Percentiles rank a stretch among this genome's conserved stretches.
Conservation (phyloP, 2,113 vertebrate genomes). For the Sapayoa aenigma region DNA sequence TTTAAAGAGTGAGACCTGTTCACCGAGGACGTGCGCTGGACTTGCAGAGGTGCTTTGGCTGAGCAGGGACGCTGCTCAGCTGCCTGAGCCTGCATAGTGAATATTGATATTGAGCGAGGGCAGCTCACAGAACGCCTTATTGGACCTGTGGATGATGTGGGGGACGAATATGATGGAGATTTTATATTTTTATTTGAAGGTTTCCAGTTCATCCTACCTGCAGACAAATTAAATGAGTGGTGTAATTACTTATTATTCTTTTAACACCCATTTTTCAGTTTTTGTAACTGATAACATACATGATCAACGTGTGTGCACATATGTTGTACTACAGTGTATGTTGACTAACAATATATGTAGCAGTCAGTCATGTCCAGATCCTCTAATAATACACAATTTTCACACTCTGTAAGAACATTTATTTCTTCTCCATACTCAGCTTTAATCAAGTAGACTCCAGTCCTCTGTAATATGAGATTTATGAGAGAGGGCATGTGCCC, state of each 20-base stretch:
- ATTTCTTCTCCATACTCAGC: neutral
- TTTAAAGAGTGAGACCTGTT: constrained; percentile 83
- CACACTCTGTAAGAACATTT: neutral
- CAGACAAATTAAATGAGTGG: neutral
- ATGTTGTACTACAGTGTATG: neutral
- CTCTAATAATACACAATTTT: neutral
- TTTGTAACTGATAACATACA: neutral
- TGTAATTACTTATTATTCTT: neutral
- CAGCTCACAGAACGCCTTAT: constrained; percentile 95
- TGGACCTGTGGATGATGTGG: constrained; percentile 75
- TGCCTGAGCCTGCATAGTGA: constrained; percentile 76
- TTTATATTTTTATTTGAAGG: constrained; percentile 73
- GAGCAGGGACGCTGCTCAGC: constrained; percentile 77
- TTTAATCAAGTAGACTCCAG: neutral
- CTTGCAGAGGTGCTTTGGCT: constrained; percentile 74
- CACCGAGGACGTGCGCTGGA: constrained; percentile 74
- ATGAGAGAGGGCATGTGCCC: neutral
- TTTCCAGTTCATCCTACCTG: constrained; percentile 80
- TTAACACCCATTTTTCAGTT: neutral
- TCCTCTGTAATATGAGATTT: neutral
- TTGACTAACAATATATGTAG: neutral
- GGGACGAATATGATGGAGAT: constrained; percentile 64
- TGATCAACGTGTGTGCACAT: neutral
- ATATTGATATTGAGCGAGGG: constrained; percentile 89
- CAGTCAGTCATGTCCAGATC: neutral